Conservation (phyloP, 2,888 invertebrate species). For the Quadriops clusia region DNA sequence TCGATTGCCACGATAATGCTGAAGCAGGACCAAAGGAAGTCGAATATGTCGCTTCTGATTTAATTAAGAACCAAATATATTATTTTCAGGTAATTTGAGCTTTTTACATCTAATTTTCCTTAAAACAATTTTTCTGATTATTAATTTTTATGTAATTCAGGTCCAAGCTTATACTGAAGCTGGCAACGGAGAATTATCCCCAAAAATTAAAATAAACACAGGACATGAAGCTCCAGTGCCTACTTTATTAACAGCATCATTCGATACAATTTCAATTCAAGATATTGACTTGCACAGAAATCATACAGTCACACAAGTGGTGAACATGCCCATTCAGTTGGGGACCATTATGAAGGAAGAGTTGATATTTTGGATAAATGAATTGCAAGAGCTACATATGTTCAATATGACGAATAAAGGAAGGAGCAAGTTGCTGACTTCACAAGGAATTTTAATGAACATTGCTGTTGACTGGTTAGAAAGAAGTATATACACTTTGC, state of each 20-base stretch:
- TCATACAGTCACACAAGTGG: constrained; percentile 48
- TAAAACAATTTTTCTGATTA: not conserved
- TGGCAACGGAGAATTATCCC: constrained; percentile 61
- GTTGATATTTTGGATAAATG: constrained; percentile 72
- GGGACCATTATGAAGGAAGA: constrained; percentile 57
- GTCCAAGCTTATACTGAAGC: constrained; percentile 71
- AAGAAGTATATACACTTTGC: constrained; percentile 72
- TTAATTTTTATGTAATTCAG: constrained; percentile 37
- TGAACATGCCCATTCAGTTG: constrained; percentile 58
- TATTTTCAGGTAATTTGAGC: constrained; percentile 47
- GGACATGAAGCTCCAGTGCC: constrained; percentile 68
- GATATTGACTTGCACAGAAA: constrained; percentile 61
- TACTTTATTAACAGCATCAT: constrained; percentile 58
- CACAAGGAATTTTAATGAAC: constrained; percentile 49
- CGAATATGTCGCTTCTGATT: constrained; percentile 45
- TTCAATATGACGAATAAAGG: constrained; percentile 46
- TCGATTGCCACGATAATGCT: constrained; percentile 45
- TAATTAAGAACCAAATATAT: constrained; percentile 52
- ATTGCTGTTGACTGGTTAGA: constrained; percentile 82
- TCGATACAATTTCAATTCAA: constrained; percentile 57
- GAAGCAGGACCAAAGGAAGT: constrained; percentile 39
- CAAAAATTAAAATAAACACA: constrained; percentile 50
- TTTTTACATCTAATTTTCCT: constrained; percentile 6
- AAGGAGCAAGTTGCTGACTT: constrained; percentile 42
- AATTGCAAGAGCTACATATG: constrained; percentile 56